Percentiles rank a stretch among this genome's conserved stretches.
Evolutionary conservation across 2,797 vertebrate genomes (phyloP).

Genomic region (Smutsia gigantea): DNA sequence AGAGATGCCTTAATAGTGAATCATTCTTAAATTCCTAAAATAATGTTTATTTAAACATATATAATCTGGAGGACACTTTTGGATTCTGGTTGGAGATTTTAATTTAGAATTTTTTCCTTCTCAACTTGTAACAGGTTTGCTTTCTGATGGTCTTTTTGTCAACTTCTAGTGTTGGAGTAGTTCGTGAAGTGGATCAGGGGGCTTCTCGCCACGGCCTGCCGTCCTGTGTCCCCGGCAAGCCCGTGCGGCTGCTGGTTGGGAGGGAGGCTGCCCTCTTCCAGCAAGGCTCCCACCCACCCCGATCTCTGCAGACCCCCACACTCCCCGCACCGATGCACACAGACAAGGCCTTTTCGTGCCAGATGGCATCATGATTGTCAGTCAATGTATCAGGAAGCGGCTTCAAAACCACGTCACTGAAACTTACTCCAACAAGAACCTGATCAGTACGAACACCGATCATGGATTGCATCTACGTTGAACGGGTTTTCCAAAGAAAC

Average conservation of each 20-base stretch:
- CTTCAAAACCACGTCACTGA: not conserved
- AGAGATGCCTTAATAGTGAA: not conserved
- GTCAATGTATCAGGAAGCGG: not conserved
- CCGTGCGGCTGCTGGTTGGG: rapidly evolving
- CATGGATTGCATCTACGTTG: rapidly evolving
- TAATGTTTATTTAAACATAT: not conserved
- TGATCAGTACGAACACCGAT: rapidly evolving
- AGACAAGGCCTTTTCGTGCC: not conserved
- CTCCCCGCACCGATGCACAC: rapidly evolving
- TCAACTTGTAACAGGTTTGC: too few relatives aligned
- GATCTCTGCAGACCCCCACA: not conserved
- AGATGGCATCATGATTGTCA: not conserved
- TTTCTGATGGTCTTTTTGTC: rapidly evolving
- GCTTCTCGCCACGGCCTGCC: rapidly evolving
- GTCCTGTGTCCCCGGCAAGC: not conserved
- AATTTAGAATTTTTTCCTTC: not conserved
- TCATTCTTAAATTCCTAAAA: not conserved
- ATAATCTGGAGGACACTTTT: not conserved
- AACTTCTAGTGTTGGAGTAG: rapidly evolving
- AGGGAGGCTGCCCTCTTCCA: rapidly evolving
- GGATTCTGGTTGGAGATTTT: not conserved
- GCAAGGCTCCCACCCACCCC: rapidly evolving
- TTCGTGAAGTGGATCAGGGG: rapidly evolving
- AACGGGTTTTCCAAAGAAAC: not conserved
- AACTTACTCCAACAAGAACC: rapidly evolving